Evolutionary conservation across 2,797 vertebrate species (phyloP).

Genomic region (Schizopygopsis pylzovi): DNA sequence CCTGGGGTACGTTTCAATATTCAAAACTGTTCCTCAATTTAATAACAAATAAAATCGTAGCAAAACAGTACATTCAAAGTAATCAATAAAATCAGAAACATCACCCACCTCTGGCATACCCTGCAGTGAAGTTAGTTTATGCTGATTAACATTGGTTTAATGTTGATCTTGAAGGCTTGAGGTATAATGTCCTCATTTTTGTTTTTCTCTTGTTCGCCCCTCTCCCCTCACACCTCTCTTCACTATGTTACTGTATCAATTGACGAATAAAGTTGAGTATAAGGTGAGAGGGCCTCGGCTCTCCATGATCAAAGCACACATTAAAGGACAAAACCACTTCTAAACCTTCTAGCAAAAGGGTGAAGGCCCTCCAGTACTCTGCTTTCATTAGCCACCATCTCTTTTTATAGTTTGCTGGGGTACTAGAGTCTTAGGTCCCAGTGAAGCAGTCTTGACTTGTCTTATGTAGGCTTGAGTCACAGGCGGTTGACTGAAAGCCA

Average conservation of each 20-base stretch:
- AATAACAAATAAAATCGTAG: neutral
- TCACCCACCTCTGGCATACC: neutral
- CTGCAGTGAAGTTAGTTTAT: neutral
- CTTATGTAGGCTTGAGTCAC: neutral
- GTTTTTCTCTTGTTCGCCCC: neutral
- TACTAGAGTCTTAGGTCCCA: neutral
- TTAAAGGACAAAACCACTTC: conserved; percentile 30
- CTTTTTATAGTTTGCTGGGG: neutral
- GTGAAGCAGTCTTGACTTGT: conserved; percentile 27
- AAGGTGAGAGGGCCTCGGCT: neutral
- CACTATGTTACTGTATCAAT: conserved; percentile 15
- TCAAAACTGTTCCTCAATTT: neutral
- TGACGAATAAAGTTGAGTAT: conserved; percentile 27
- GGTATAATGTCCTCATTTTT: conserved; percentile 1
- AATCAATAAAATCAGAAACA: neutral
- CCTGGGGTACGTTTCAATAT: neutral
- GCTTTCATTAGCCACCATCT: conserved; percentile 11
- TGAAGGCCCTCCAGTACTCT: neutral
- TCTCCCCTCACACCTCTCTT: neutral
- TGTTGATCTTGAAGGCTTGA: neutral
- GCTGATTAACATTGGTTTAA: neutral
- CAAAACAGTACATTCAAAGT: neutral
- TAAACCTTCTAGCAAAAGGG: conserved; percentile 16
- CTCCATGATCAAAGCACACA: conserved; percentile 30
- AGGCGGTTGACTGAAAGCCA: conserved; percentile 20